A percentile compares a stretch with the other conserved stretches of the same genome.
Conservation (phyloP, 2,113 vertebrate species). For the Carassius gibelio region DNA sequence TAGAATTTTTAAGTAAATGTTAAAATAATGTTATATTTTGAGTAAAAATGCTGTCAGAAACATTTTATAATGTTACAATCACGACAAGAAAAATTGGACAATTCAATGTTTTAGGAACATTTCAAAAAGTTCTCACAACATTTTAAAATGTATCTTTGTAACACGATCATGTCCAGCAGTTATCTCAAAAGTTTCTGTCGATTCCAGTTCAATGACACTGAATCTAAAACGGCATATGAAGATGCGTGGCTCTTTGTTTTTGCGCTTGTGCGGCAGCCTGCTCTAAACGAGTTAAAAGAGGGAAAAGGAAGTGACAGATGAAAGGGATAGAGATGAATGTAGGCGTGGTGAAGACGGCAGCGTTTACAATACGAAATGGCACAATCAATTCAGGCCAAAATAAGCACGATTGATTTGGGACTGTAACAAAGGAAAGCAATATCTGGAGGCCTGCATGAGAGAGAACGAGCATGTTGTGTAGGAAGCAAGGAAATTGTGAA, state of each 20-base stretch:
- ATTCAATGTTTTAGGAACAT: too few species aligned
- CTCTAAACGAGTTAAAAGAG: constrained; percentile 52
- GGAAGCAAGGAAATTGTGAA: constrained; percentile 46
- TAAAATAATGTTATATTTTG: too few species aligned
- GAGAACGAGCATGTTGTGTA: constrained; percentile 25
- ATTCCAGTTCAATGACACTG: neutral
- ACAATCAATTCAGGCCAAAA: constrained; percentile 72
- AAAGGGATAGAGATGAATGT: constrained; percentile 42
- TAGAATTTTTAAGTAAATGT: too few species aligned
- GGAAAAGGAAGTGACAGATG: constrained; percentile 50
- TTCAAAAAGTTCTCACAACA: too few species aligned
- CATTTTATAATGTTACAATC: too few species aligned
- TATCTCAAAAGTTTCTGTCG: neutral
- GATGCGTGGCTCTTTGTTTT: neutral
- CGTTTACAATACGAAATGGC: constrained; percentile 62
- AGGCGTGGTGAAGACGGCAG: constrained; percentile 53
- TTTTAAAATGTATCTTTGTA: neutral
- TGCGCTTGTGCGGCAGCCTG: neutral
- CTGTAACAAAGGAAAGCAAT: constrained; percentile 65
- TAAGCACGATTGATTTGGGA: constrained; percentile 72
- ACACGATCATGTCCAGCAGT: neutral
- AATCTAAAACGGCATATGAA: neutral
- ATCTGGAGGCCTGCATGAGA: constrained; percentile 41
- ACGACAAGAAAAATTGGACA: too few species aligned
- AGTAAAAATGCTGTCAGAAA: too few species aligned